phyloP scores from a whole-genome alignment of 2,113 vertebrate genomes.

The Macroglossus sobrinus region DNA sequence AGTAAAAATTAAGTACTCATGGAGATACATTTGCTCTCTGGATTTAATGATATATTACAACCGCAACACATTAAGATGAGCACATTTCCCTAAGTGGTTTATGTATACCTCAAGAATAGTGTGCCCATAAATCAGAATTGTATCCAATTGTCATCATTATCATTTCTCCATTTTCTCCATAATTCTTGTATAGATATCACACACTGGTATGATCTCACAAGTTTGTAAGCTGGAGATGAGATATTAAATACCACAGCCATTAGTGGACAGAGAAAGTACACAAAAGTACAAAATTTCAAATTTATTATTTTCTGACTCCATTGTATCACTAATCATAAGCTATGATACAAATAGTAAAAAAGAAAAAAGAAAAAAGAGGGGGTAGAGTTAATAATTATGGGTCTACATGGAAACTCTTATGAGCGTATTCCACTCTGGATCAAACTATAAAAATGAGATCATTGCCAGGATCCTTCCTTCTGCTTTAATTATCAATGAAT shows the following conservation, averaged over 20 bases:
- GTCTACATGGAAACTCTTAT: not conserved
- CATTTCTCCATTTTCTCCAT: conserved; percentile 36
- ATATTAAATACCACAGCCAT: not conserved
- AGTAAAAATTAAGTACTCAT: conserved; percentile 28
- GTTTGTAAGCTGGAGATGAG: conserved; percentile 10
- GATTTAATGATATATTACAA: conserved; percentile 39
- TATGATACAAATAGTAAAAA: not conserved
- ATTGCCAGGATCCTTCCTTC: not conserved
- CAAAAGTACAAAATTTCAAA: not conserved
- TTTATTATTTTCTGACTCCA: conserved; percentile 10
- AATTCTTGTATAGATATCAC: not conserved
- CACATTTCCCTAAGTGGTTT: conserved; percentile 34
- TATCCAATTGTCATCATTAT: conserved; percentile 55
- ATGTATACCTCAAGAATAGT: conserved; percentile 20
- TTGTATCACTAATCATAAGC: not conserved
- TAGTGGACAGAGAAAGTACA: not conserved
- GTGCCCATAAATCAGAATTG: conserved; percentile 54
- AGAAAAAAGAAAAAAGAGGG: not conserved
- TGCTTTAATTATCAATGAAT: conserved; percentile 58
- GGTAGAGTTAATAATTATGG: not conserved
- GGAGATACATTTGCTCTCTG: not conserved
- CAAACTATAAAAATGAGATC: conserved; percentile 31
- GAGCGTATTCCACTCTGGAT: conserved; percentile 3
- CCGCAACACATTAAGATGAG: conserved; percentile 34
- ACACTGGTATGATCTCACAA: not conserved